Evolutionary conservation across 2,888 invertebrate genomes (phyloP).

Genomic region (Drosophila vallismaia): DNA sequence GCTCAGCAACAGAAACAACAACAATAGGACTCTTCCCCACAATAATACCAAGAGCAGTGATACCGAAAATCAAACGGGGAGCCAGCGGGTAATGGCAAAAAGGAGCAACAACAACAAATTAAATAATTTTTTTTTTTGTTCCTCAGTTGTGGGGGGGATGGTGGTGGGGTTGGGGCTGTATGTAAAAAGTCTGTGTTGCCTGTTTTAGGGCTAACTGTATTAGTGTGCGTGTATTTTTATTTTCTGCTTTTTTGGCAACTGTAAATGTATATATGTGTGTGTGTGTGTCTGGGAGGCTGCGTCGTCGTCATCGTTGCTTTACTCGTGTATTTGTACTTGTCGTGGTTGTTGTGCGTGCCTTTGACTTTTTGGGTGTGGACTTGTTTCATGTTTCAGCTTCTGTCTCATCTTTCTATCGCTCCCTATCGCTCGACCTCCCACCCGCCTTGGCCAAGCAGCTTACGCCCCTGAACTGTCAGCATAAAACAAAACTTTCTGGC

Average conservation of each 20-base stretch:
- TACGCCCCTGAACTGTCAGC: conserved; percentile 3
- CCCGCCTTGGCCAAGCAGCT: background rate
- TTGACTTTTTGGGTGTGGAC: conserved; percentile 81
- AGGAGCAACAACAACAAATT: conserved; percentile 19
- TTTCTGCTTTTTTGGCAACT: conserved; percentile 9
- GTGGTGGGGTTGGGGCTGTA: background rate
- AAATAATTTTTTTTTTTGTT: conserved; percentile 26
- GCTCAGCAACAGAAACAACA: conserved; percentile 1
- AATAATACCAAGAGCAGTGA: no score
- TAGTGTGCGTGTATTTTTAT: conserved; percentile 13
- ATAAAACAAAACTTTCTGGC: conserved; percentile 33
- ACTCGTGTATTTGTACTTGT: conserved; percentile 20
- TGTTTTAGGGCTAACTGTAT: background rate
- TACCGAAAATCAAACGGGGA: background rate
- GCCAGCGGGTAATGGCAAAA: background rate
- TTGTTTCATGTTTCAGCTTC: conserved; percentile 74
- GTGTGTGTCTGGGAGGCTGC: conserved; percentile 29
- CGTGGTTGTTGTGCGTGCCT: conserved; percentile 67
- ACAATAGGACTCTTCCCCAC: background rate
- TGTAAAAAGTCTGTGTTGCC: background rate
- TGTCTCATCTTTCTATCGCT: conserved; percentile 19
- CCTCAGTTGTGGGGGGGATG: background rate
- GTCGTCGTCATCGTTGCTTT: conserved; percentile 36
- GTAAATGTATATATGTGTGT: conserved; percentile 16
- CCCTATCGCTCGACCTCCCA: background rate